Conservation (phyloP, 2,797 vertebrate species). For the Oryzias dopingdopingensis region DNA sequence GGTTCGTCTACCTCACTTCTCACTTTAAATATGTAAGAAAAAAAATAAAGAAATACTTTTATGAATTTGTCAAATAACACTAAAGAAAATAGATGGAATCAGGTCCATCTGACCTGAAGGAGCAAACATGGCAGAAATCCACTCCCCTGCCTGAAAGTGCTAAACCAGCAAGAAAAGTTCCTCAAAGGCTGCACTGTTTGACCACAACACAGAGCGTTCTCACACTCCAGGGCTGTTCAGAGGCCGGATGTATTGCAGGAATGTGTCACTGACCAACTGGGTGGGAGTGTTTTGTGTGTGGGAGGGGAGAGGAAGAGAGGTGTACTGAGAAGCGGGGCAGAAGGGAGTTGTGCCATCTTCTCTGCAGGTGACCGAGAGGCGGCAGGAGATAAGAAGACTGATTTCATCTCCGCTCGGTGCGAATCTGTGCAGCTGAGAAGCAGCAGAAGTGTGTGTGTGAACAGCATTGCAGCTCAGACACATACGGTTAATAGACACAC, state of each 20-base stretch:
- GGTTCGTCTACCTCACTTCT: conserved; percentile 5
- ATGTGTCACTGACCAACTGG: conserved; percentile 17
- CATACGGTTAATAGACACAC: not conserved
- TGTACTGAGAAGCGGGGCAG: not conserved
- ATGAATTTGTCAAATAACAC: no score
- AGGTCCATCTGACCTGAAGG: no score
- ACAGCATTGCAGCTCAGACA: not conserved
- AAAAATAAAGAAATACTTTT: no score
- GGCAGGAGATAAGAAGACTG: conserved; percentile 29
- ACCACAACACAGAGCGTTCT: conserved; percentile 41
- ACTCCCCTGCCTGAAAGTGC: conserved; percentile 13
- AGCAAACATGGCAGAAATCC: not conserved
- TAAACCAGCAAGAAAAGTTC: conserved; percentile 10
- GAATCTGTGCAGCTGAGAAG: conserved; percentile 30
- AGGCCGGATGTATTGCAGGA: conserved; percentile 9
- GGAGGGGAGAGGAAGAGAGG: not conserved
- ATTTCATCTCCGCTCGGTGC: conserved; percentile 34
- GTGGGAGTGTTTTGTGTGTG: not conserved
- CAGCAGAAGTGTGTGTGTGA: conserved; percentile 17
- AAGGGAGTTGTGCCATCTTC: conserved; percentile 24
- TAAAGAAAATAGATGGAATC: no score
- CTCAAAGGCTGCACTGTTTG: conserved; percentile 29
- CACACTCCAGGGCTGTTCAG: conserved; percentile 26
- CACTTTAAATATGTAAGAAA: not conserved
- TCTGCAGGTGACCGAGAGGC: conserved; percentile 39